Base-by-base conservation (phyloP, 2,888 invertebrate genomes). In the Lepidochrysops patricia region DNA sequence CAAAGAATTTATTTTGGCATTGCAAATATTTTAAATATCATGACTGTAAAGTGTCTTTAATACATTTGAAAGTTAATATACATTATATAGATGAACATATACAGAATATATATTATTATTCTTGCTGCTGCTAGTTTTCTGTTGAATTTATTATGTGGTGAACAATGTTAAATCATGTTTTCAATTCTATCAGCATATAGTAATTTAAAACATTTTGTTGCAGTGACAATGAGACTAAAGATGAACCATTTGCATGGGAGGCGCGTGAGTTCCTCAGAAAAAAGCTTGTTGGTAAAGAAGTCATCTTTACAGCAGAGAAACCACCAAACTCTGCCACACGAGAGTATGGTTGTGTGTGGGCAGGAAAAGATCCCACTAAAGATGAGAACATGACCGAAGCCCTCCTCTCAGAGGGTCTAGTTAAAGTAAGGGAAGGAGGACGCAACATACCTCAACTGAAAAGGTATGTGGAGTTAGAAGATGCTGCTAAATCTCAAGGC, bases 191-290 rank as follows among this genome's bases (percentile, higher is more conserved):
- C 9, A 23, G 32, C 23, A 29, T 23, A 50, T 27, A 15, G 23
- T 23, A 57, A 37, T 50, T 15, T 19, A 26, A 23, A 26, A n/a
- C 15, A 37, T 26, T 23, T 50, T 60, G 19, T 74, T 70, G 57
- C 79, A 92, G 91, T 79, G 90, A 92, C 48, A 91, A 91, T 50
- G 94, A 94, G 72, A 92, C 92, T 9, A 94, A 93, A 78, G 97
- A 97, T 78, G 96, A 99, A 84, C 96, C 98, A 1, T 99, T 91
- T 90, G 98, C 98, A 0, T 99, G 98, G 98, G 98, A 99, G 77
- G 96, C 98, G 1, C 93, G 99, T 60, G 99, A 99, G 85, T 98
- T 94, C 76, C 89, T 99, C 57, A 92, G 99, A 35, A 96, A 97
- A 76, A 97, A 96, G 80, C 84, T 99, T 34, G 93, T 99, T 71